A percentile compares a stretch with the other conserved stretches of the same genome.
Evolutionary conservation across 2,113 vertebrate species (phyloP).

Genomic region (Camelus bactrianus): DNA sequence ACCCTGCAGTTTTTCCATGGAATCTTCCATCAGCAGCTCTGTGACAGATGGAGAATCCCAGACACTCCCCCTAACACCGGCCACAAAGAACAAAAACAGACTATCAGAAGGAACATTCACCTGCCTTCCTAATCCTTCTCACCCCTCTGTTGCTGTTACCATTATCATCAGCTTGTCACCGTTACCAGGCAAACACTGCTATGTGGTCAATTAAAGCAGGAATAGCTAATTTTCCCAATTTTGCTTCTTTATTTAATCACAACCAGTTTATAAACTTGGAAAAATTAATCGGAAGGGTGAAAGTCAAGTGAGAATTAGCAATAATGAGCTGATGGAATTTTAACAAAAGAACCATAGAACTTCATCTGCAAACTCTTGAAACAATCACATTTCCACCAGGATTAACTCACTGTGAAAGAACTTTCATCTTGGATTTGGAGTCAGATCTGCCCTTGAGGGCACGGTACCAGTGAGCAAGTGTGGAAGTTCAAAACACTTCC

Average conservation of each 20-base stretch:
- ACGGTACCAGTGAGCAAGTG: background rate
- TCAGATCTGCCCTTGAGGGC: background rate
- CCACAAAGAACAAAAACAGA: constrained; percentile 73
- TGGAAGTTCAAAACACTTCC: background rate
- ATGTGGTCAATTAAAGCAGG: background rate
- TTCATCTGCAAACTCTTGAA: background rate
- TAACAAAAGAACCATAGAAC: background rate
- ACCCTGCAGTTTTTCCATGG: constrained; percentile 27
- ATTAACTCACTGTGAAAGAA: background rate
- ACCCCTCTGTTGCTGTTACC: background rate
- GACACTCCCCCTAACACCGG: background rate
- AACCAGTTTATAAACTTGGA: constrained; percentile 23
- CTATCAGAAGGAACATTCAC: constrained; percentile 55
- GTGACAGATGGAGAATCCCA: constrained; percentile 33
- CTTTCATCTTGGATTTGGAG: background rate
- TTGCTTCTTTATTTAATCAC: constrained; percentile 22
- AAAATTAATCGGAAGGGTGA: background rate
- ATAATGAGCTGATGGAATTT: background rate
- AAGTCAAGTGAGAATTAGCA: background rate
- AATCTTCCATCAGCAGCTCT: constrained; percentile 69
- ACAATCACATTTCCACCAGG: background rate
- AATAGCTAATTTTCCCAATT: constrained; percentile 49
- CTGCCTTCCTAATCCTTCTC: constrained; percentile 18
- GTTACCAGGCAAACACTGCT: constrained; percentile 60
- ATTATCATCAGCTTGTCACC: constrained; percentile 53